Evolutionary conservation across 2,888 invertebrate species (phyloP).

Genomic region (Xylophagus ater): DNA sequence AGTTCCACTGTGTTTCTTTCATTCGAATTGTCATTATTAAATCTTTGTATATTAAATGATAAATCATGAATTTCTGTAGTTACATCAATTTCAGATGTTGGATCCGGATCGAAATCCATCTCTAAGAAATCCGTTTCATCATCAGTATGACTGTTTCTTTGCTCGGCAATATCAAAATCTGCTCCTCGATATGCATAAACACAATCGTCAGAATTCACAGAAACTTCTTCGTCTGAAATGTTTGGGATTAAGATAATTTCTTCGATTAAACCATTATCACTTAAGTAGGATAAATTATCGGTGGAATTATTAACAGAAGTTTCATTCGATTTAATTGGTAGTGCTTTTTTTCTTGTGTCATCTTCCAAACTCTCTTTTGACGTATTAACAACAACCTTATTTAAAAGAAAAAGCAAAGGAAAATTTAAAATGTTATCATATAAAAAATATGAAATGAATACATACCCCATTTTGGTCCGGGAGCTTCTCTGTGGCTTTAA

Average conservation of each 20-base stretch:
- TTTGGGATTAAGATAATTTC: slow-evolving; percentile 29
- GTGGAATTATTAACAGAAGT: slow-evolving; percentile 37
- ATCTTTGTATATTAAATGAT: too few relatives aligned
- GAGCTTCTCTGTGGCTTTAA: background rate
- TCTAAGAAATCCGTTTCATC: slow-evolving; percentile 39
- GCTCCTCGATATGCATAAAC: slow-evolving; percentile 39
- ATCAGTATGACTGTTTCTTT: slow-evolving; percentile 20
- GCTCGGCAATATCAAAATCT: slow-evolving; percentile 26
- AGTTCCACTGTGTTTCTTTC: too few relatives aligned
- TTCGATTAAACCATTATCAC: slow-evolving; percentile 34
- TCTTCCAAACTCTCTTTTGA: slow-evolving; percentile 2
- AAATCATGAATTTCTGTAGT: too few relatives aligned
- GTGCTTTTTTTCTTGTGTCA: slow-evolving; percentile 4
- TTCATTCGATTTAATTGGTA: slow-evolving; percentile 25
- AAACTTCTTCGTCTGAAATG: slow-evolving; percentile 30
- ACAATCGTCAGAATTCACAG: slow-evolving; percentile 36
- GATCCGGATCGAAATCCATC: slow-evolving; percentile 40
- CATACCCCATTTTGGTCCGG: background rate
- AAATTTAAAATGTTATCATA: background rate
- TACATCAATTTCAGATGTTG: slow-evolving; percentile 36
- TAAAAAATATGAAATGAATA: background rate
- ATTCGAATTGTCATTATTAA: too few relatives aligned
- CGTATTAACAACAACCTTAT: too few relatives aligned
- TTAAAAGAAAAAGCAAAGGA: too few relatives aligned
- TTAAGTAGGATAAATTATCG: slow-evolving; percentile 36